Conservation (phyloP, 1,140 invertebrate genomes). For the Chironomus striatipennis region DNA sequence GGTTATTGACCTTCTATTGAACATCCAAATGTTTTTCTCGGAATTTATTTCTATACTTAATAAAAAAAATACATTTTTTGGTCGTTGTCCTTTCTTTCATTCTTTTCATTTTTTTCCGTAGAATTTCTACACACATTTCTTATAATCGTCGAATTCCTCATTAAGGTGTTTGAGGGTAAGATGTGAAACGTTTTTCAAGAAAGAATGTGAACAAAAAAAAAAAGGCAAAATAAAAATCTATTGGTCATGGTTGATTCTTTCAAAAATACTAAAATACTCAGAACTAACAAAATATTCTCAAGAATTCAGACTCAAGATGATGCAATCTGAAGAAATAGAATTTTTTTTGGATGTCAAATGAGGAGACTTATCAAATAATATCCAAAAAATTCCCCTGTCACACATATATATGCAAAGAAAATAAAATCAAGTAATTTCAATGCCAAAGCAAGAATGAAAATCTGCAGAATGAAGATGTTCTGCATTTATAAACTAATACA, state of each 20-base stretch:
- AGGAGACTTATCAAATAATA: too few relatives aligned
- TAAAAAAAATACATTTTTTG: background rate
- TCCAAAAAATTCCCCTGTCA: too few relatives aligned
- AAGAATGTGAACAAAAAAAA: too few relatives aligned
- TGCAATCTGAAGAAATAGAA: too few relatives aligned
- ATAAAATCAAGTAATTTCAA: too few relatives aligned
- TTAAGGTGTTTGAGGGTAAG: background rate
- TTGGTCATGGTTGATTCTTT: slow-evolving; percentile 1
- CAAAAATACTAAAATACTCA: background rate
- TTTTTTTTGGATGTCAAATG: too few relatives aligned
- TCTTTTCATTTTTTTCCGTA: background rate
- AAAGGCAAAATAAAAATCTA: too few relatives aligned
- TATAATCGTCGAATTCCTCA: background rate
- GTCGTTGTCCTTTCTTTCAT: background rate
- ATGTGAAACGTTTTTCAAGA: background rate
- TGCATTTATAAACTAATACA: too few relatives aligned
- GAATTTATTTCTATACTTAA: background rate
- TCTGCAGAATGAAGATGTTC: too few relatives aligned
- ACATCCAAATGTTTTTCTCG: background rate
- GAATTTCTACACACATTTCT: background rate
- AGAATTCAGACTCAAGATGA: background rate
- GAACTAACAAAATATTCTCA: background rate
- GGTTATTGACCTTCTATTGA: background rate
- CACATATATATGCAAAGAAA: too few relatives aligned
- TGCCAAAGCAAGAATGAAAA: too few relatives aligned